Percentiles rank a stretch among this genome's conserved stretches.
phyloP scores from a whole-genome alignment of 2,888 invertebrate genomes.

The Perithous albicinctus region DNA sequence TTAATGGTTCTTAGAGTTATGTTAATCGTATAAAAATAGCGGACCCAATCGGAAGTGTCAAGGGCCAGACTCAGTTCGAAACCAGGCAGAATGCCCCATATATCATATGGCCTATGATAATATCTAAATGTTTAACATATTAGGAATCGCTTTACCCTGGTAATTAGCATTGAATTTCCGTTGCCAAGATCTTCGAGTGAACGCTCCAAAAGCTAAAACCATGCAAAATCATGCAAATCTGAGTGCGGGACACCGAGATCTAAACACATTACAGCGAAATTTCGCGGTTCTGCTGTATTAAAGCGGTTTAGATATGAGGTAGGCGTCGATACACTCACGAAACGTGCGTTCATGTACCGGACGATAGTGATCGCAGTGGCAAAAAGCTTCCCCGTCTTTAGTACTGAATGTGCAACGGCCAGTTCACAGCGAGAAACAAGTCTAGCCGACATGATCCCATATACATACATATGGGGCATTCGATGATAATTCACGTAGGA shows the following conservation, averaged over 20 bases:
- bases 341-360: slow-evolving; percentile 1
- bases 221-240: slow-evolving; percentile 4
- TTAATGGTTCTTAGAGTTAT: too few species aligned
- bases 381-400: slow-evolving; percentile 30
- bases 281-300: slow-evolving; percentile 24
- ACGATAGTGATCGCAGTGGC: slow-evolving; percentile 22
- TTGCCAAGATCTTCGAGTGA: neutral
- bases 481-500: too few species aligned
- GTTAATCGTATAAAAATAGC: too few species aligned
- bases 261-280: slow-evolving; percentile 3
- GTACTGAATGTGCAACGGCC: too few species aligned
- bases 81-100: too few species aligned
- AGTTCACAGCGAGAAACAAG: neutral
- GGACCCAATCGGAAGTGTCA: too few species aligned
- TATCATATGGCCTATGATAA: neutral
- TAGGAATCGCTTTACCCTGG: slow-evolving; percentile 1
- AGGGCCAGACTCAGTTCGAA: too few species aligned
- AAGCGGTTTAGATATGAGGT: neutral
- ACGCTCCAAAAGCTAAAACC: neutral
- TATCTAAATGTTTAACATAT: slow-evolving; percentile 1
- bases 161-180: slow-evolving; percentile 8
- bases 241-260: neutral
- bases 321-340: slow-evolving; percentile 14
- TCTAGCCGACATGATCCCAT: neutral
- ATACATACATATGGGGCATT: too few species aligned